Base-by-base conservation (phyloP, 2,113 vertebrate genomes). In the Alligator mississippiensis region DNA sequence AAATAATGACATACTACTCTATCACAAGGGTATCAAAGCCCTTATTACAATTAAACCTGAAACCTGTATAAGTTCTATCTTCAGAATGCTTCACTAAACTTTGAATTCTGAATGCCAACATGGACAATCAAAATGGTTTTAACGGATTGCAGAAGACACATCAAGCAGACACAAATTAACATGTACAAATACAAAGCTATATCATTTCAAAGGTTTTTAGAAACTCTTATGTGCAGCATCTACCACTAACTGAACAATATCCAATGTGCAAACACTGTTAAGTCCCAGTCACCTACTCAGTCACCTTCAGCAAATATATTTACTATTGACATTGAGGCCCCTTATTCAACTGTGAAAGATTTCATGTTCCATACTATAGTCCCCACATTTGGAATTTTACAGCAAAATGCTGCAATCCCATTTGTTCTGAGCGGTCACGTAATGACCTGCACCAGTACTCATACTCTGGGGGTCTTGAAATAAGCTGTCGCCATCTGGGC, bases 1-100 rank as follows among this genome's bases (percentile, higher is more conserved):
- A 34, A 18, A 19, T 47, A n/a, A 72, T 38, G 34, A 74, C 21
- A 47, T 38, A 30, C 38, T 30, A 24, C 85, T 85, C 77, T 34
- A 95, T 92, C 95, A 95, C 93, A 94, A 72, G 90, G 90, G 74
- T 84, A 93, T 66, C 85, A 92, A 96, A 97, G 61, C 80, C 83
- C 90, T 96, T 97, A 96, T 89, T 89, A 85, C 76, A 96, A 92
- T 96, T 93, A 93, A 87, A 92, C 79, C 90, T 84, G 90, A 1
- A 59, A 93, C 62, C 87, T 62, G 92, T 80, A 80, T 93, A 90
- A 85, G 74, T 34, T 55, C 64, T 59, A 28, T 88, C 93, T 95
- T 85, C 90, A 91, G 75, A 94, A 82, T 88, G 89, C 90, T 94
- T 95, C 78, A 59, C 83, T 90, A 80, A 92, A n/a, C n/a, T 92